Percentiles rank a stretch among this genome's conserved stretches.
phyloP scores from a whole-genome alignment of 2,888 invertebrate species.

The Cerastis leucographa region DNA sequence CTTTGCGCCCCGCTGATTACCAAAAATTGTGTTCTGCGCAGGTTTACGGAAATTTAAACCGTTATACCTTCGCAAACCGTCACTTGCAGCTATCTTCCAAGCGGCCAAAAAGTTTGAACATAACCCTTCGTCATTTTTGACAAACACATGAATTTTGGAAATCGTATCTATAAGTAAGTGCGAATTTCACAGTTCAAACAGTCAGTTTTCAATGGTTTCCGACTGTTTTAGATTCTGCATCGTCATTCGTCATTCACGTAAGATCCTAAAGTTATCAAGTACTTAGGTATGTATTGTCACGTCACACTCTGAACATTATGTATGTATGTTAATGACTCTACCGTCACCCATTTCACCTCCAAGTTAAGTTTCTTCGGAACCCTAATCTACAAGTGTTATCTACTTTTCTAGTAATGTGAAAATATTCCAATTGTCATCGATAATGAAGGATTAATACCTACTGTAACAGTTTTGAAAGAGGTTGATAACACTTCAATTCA shows the following conservation, averaged over 20 bases:
- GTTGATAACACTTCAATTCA: conserved; percentile 46
- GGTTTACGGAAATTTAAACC: background rate
- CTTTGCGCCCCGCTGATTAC: background rate
- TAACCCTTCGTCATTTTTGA: background rate
- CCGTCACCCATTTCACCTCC: background rate
- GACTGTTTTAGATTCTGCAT: background rate
- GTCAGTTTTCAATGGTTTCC: background rate
- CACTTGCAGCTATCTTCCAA: background rate
- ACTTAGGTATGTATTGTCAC: background rate
- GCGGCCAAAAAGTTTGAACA: background rate
- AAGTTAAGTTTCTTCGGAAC: background rate
- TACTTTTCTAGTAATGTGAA: conserved; percentile 25
- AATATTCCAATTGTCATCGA: conserved; percentile 32
- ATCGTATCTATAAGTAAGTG: background rate
- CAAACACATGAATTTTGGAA: background rate
- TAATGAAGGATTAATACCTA: conserved; percentile 17
- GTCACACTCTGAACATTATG: background rate
- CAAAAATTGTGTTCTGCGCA: no score
- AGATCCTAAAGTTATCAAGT: background rate
- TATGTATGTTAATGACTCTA: conserved; percentile 10
- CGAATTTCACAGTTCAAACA: background rate
- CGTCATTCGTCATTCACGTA: background rate
- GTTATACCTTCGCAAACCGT: background rate
- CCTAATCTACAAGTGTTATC: conserved; percentile 17
- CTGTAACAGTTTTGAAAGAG: conserved; percentile 42